Percentiles rank a stretch among this genome's conserved stretches.
Conservation (phyloP, 2,888 invertebrate species). For the Tetramorium bicarinatum region DNA sequence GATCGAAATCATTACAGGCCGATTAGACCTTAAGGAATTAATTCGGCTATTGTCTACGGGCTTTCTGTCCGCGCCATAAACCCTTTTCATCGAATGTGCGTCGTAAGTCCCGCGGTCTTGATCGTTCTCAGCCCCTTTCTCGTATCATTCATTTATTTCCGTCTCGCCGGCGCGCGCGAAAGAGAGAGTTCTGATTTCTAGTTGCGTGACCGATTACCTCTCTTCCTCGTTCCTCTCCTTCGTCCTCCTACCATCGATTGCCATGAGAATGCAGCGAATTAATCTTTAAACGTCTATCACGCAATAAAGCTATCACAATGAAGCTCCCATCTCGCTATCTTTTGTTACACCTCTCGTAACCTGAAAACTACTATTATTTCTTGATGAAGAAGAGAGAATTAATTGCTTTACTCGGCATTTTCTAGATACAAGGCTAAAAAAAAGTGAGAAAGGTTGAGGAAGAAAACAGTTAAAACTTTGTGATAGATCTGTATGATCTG, state of each 20-base stretch:
- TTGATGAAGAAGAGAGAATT: constrained; percentile 10
- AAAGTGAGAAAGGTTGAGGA: neutral
- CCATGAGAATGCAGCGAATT: constrained; percentile 64
- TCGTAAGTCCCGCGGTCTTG: constrained; percentile 60
- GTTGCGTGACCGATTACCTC: constrained; percentile 73
- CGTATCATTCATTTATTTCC: constrained; percentile 75
- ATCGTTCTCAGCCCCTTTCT: constrained; percentile 65
- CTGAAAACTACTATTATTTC: constrained; percentile 20
- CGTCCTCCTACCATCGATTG: constrained; percentile 59
- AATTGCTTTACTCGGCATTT: constrained; percentile 25
- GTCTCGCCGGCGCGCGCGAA: constrained; percentile 45
- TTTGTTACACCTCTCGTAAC: constrained; percentile 45
- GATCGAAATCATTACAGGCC: constrained; percentile 77
- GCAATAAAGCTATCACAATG: constrained; percentile 57
- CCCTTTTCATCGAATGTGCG: constrained; percentile 79
- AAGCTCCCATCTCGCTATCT: constrained; percentile 35
- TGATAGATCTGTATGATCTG: neutral
- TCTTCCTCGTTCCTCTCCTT: neutral
- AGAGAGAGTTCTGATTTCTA: constrained; percentile 68
- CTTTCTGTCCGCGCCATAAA: constrained; percentile 82
- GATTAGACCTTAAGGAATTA: constrained; percentile 81
- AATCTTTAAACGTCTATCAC: constrained; percentile 67
- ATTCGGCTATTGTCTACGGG: constrained; percentile 82
- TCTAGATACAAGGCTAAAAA: constrained; percentile 1
- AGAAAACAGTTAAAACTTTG: neutral